A percentile compares a stretch with the other conserved stretches of the same genome.
phyloP scores from a whole-genome alignment of 2,888 invertebrate species.

The Glomeris marginata region DNA sequence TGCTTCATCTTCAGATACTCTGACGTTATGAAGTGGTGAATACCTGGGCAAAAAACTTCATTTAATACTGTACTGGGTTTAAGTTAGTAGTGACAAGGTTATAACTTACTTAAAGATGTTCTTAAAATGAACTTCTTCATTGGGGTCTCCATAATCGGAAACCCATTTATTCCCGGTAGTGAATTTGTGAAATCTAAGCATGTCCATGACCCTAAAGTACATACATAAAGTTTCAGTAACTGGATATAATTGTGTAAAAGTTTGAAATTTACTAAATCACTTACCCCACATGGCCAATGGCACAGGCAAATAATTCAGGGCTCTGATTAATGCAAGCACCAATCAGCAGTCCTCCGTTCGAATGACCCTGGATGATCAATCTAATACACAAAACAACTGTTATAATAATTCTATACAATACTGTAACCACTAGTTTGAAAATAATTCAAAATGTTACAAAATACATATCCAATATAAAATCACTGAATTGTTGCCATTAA shows the following conservation, averaged over 20 bases:
- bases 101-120: conserved; percentile 50
- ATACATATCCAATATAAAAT: no score
- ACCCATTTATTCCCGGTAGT: conserved; percentile 96
- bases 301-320: conserved; percentile 85
- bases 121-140: conserved; percentile 61
- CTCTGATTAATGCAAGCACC: conserved; percentile 89
- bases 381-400: conserved; percentile 22
- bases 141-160: conserved; percentile 87
- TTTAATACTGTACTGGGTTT: background rate
- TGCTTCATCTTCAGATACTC: conserved; percentile 36
- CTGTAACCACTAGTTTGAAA: background rate
- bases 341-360: conserved; percentile 93
- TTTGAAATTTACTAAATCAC: conserved; percentile 26
- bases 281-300: conserved; percentile 86
- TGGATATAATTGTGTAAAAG: background rate
- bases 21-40: conserved; percentile 88
- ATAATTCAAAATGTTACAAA: background rate
- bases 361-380: conserved; percentile 81
- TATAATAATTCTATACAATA: background rate
- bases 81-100: background rate
- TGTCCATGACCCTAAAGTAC: conserved; percentile 70
- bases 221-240: background rate
- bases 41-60: conserved; percentile 31
- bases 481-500: no score
- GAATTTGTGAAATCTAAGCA: conserved; percentile 94